These are phyloP conservation scores for Mobula hypostoma DNA, from an alignment of 2,113 vertebrate species.

Conservation along the genomic window DNA sequence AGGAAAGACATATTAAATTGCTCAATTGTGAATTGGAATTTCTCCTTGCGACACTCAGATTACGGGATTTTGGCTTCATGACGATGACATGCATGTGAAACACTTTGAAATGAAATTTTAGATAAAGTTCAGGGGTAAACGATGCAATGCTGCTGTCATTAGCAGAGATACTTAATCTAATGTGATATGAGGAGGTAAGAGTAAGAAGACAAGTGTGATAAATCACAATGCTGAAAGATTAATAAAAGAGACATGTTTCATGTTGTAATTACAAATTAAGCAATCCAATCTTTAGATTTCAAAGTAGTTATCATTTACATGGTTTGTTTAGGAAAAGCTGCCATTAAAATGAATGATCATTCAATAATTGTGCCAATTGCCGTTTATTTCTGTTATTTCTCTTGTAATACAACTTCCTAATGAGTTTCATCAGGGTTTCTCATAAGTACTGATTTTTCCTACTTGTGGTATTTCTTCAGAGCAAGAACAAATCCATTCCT, in stretches of 20 bases:
- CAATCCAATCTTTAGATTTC: constrained; percentile 13
- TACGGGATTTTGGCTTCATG: background rate
- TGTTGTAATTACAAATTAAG: constrained; percentile 23
- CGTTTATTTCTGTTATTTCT: background rate
- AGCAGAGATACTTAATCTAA: background rate
- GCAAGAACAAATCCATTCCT: background rate
- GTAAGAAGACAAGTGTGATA: background rate
- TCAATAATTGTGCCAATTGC: background rate
- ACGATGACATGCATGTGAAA: background rate
- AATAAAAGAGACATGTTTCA: background rate
- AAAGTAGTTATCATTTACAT: background rate
- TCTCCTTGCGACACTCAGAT: background rate
- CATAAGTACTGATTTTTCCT: background rate
- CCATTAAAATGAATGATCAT: constrained; percentile 4
- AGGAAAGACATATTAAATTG: background rate
- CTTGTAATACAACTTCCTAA: background rate
- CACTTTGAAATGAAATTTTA: constrained; percentile 33
- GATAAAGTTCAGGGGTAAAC: background rate
- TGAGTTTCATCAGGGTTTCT: background rate
- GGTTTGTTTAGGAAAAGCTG: background rate
- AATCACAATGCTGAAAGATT: background rate
- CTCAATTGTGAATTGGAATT: background rate
- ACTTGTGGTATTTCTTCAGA: background rate
- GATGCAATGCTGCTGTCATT: background rate
- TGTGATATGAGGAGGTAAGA: background rate